Evolutionary conservation across 2,797 vertebrate genomes (phyloP), one percentile per base, ranked within the genome.

Genomic region (Cirrhinus mrigala): DNA sequence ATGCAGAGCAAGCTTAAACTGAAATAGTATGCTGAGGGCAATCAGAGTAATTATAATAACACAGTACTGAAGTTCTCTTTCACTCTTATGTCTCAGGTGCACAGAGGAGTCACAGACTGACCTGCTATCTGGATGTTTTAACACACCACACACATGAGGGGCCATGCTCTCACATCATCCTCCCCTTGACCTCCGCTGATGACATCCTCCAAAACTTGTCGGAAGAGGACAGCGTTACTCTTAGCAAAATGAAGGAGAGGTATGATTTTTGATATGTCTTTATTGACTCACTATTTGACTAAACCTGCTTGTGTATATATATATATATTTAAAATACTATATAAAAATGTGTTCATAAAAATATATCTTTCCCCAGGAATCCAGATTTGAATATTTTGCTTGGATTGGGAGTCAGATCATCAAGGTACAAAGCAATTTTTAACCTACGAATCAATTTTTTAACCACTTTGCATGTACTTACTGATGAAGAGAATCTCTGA

Each of bases 81-180:
- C 10, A 20, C 33, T 73, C 3, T 0, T 62, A 9, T 29, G 27
- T 54, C 40, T 37, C 56, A 52, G 81, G 52, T 75, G 69, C 74
- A 11, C 82, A 82, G 52, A 69, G 24, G 60, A 46, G 86, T 24
- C 40, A 78, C 54, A 75, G 40, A 46, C 74, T 89, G 84, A 77
- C 33, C 74, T 89, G 86, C 46, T 88, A 87, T 82, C 69, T 82
- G 60, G 86, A 86, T 56, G 40, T 22, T n/a, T 75, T 83, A 16
- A 70, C 48, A 11, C 84, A 46, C 2, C 10, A n/a, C 78, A 33
- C 68, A 29, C 18, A 0, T 54, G 37, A 50, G 46, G 60, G 58
- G 33, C n/a, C 18, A 14, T 89, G 88, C 82, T 87, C 84, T 46
- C 79, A 87, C 16, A 27, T 89, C 64, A 79, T 89, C 40, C 74